Evolutionary conservation across 2,113 vertebrate species (phyloP).

Genomic region (Cairina moschata): DNA sequence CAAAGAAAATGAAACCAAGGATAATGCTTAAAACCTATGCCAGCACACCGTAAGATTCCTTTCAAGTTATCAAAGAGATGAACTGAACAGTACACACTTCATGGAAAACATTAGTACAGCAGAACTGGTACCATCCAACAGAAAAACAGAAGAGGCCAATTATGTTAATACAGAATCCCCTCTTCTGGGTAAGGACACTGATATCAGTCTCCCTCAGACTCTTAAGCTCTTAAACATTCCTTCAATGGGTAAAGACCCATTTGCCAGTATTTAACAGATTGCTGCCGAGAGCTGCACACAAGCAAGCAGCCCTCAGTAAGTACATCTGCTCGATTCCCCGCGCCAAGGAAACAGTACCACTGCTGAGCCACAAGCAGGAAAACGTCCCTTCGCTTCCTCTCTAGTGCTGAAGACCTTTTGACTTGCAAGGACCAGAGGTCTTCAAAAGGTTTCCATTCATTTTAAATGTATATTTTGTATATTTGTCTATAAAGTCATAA

Average conservation of each 20-base stretch:
- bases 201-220: not conserved
- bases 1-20: not conserved
- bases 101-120: not conserved
- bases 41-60: not conserved
- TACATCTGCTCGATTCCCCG: accelerated
- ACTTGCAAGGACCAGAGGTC: not conserved
- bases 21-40: not conserved
- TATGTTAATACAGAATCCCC: not conserved
- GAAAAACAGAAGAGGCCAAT: not conserved
- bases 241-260: not conserved
- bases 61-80: not conserved
- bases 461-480: not conserved
- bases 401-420: not conserved
- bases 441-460: not conserved
- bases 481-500: not conserved
- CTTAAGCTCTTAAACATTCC: not conserved
- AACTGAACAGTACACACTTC: not conserved
- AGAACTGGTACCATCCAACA: not conserved
- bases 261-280: not conserved
- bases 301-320: not conserved
- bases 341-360: accelerated
- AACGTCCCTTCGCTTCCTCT: not conserved
- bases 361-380: not conserved
- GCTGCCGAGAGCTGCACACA: not conserved
- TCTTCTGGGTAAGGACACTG: not conserved